Conservation (phyloP, 2,113 vertebrate species). For the Pelvicachromis taeniatus region DNA sequence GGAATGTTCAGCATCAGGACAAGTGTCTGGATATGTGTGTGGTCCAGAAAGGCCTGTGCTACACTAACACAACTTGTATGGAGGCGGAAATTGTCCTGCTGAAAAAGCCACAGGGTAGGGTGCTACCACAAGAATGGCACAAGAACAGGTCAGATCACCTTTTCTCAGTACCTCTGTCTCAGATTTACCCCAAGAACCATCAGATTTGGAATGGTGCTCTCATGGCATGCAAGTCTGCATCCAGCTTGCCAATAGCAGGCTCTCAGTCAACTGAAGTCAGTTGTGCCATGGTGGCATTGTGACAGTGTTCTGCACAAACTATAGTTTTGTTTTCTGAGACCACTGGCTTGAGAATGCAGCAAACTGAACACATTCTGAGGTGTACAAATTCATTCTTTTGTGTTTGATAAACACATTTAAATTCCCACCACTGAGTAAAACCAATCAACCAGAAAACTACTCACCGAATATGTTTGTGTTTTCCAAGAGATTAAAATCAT, state of each 20-base stretch:
- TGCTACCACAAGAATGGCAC: not conserved
- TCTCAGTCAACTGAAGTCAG: not conserved
- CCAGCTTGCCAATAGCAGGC: not conserved
- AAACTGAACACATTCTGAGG: not conserved
- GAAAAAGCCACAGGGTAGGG: not conserved
- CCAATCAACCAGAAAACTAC: not conserved
- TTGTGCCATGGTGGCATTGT: not conserved
- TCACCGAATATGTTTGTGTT: not conserved
- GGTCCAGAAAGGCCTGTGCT: not conserved
- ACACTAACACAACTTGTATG: not conserved
- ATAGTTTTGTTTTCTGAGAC: not conserved
- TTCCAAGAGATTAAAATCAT: not conserved
- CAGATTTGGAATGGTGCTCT: not conserved
- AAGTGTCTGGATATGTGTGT: not conserved
- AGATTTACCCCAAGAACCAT: not conserved
- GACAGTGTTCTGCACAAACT: not conserved
- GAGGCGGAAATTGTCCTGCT: not conserved
- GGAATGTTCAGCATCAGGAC: not conserved
- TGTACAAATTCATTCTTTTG: not conserved
- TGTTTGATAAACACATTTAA: not conserved
- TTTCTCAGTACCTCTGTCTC: not conserved
- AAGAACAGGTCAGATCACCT: not conserved
- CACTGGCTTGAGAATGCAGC: not conserved
- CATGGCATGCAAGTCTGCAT: not conserved
- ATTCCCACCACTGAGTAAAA: not conserved